Base-by-base conservation (phyloP, 2,113 vertebrate species). In the Prunella fulvescens region DNA sequence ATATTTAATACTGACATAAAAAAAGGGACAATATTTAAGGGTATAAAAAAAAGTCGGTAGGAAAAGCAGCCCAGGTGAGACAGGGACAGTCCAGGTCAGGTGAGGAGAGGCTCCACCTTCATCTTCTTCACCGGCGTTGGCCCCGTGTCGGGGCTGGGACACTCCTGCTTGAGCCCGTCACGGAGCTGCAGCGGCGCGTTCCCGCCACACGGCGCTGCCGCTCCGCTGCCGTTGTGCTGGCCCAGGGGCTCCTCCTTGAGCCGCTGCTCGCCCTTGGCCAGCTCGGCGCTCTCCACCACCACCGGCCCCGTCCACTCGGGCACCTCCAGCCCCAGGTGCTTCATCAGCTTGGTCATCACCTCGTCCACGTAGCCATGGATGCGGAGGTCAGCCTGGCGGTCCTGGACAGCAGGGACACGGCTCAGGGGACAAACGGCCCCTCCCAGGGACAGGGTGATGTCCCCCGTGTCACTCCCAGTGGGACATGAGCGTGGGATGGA, bases 321-420 rank as follows among this genome's bases (percentile, higher is more conserved):
- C 64, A 99, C 98, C 66, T 98, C 98, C 89, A 99, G 86, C 71
- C 98, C 98, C 84, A 99, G 96, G 44, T 94, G 96, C 74, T 98
- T 98, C 98, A 99, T 99, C 90, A 99, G 97, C 94, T 96, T 98
- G 2, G 88, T 96, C 98, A 99, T 99, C 88, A 99, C 98, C 3
- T 99, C 98, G 1, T 99, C 99, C 1, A 99, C 99, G 4, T 99
- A 99, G 86, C 98, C 98, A 2, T 99, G 97, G 97, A 99, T 99
- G 61, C 98, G 98, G 66, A 99, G 97, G 96, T 99, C 97, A 0
- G 99, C 99, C 6, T 99, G 98, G 57, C 98, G 99, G 97, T 99
- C 99, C 99, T 99, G 94, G 58, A 1, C 51, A 4, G 51, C 20
- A 0, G 57, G 85, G 74, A 87, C 74, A 35, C 11, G 23, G 54